Conservation (phyloP, 2,797 vertebrate species). For the Neosilurus hyrtlii region DNA sequence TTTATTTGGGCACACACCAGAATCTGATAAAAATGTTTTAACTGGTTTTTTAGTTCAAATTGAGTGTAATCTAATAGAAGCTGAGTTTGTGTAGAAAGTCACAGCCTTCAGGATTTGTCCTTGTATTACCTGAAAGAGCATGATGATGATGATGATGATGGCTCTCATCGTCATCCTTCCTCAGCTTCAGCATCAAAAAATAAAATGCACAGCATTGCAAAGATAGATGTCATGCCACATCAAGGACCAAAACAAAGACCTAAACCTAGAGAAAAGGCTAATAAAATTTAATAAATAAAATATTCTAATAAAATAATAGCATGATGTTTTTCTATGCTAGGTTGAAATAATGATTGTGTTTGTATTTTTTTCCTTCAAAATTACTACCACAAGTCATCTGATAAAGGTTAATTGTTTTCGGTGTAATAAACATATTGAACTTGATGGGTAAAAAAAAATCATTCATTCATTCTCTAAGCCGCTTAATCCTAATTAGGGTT, state of each 20-base stretch:
- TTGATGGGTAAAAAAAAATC: too few species aligned
- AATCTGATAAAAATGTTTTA: neutral
- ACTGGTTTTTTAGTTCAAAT: too few species aligned
- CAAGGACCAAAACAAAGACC: neutral
- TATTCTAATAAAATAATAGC: neutral
- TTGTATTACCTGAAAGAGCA: slow-evolving; percentile 1
- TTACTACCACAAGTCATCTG: too few species aligned
- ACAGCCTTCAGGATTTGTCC: neutral
- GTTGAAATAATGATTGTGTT: neutral
- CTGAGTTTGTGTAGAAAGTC: neutral
- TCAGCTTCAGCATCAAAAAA: neutral
- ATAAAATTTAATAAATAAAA: too few species aligned
- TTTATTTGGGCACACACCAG: neutral
- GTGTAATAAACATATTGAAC: neutral
- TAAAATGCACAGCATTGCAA: neutral
- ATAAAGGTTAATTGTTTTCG: neutral
- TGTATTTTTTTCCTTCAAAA: neutral
- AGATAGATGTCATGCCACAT: neutral
- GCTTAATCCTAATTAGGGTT: too few species aligned
- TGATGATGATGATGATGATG: slow-evolving; percentile 17
- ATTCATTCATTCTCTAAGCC: too few species aligned
- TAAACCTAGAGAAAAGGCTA: neutral
- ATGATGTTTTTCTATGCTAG: neutral
- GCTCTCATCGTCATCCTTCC: neutral
- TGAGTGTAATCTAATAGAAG: neutral